Conservation (phyloP, 2,797 vertebrate species). For the Borostomias antarcticus region DNA sequence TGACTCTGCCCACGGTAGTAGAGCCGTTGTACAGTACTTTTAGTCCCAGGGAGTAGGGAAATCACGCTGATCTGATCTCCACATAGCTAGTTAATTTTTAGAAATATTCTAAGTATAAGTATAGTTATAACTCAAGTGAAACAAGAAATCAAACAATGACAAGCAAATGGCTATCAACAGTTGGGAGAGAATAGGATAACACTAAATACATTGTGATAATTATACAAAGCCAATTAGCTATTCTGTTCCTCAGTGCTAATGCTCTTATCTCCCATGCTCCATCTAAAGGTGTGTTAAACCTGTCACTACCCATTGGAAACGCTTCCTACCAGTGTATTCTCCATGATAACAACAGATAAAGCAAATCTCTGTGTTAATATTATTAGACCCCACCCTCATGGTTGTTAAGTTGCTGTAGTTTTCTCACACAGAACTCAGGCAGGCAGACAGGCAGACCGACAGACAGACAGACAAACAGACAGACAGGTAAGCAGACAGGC, state of each 20-base stretch:
- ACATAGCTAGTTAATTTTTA: no score
- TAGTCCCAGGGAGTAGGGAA: no score
- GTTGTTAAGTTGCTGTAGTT: background rate
- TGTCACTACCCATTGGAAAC: conserved; percentile 37
- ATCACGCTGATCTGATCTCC: no score
- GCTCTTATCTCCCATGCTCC: conserved; percentile 56
- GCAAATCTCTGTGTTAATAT: background rate
- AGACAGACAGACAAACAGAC: no score
- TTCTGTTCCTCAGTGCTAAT: conserved; percentile 47
- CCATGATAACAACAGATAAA: conserved; percentile 22
- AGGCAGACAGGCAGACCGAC: no score
- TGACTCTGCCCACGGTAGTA: no score
- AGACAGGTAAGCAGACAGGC: no score
- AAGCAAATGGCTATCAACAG: conserved; percentile 65
- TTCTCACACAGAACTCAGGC: background rate
- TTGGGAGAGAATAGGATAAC: conserved; percentile 41
- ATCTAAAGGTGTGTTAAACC: conserved; percentile 35
- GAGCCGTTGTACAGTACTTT: no score
- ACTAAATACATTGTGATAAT: conserved; percentile 49
- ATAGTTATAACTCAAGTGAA: no score
- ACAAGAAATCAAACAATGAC: conserved; percentile 57
- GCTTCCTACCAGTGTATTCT: conserved; percentile 23
- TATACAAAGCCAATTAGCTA: conserved; percentile 59
- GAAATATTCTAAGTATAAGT: no score
- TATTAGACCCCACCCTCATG: background rate